Percentiles rank a stretch among this genome's conserved stretches.
phyloP scores from a whole-genome alignment of 2,797 vertebrate genomes.

The Enoplosus armatus region DNA sequence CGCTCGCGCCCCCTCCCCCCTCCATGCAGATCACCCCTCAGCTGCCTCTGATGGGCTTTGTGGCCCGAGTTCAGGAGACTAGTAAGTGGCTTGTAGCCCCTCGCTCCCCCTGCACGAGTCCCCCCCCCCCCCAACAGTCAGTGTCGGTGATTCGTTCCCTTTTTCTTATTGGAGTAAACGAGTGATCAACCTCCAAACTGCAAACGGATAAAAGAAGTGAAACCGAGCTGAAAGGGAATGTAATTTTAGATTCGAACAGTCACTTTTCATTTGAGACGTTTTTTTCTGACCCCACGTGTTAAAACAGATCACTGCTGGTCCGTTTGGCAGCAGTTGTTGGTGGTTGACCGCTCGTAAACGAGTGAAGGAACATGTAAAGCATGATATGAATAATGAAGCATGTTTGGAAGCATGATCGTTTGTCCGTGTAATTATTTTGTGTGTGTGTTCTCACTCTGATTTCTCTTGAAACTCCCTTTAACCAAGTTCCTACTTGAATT shows the following conservation, averaged over 20 bases:
- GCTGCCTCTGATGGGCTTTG: slow-evolving; percentile 99
- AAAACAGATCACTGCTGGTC: background rate
- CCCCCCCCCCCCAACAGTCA: background rate
- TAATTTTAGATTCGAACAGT: background rate
- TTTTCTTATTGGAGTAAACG: background rate
- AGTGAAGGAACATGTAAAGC: background rate
- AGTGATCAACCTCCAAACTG: slow-evolving; percentile 26
- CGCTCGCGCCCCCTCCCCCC: slow-evolving; percentile 95
- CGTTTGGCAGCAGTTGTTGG: slow-evolving; percentile 29
- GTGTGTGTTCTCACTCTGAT: background rate
- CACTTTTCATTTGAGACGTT: no score
- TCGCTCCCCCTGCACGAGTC: slow-evolving; percentile 59
- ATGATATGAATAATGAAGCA: background rate
- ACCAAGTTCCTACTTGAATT: background rate
- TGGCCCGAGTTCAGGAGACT: slow-evolving; percentile 99
- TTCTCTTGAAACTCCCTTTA: background rate
- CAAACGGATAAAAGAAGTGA: background rate
- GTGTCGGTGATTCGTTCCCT: background rate
- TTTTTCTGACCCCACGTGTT: background rate
- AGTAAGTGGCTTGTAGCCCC: slow-evolving; percentile 90
- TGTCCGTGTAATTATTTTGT: background rate
- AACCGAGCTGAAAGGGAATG: background rate
- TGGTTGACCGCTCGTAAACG: background rate
- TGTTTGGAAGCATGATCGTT: slow-evolving; percentile 17
- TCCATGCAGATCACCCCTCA: slow-evolving; percentile 99